phyloP scores from a whole-genome alignment of 2,113 vertebrate species.

The Bolborhynchus lineola region DNA sequence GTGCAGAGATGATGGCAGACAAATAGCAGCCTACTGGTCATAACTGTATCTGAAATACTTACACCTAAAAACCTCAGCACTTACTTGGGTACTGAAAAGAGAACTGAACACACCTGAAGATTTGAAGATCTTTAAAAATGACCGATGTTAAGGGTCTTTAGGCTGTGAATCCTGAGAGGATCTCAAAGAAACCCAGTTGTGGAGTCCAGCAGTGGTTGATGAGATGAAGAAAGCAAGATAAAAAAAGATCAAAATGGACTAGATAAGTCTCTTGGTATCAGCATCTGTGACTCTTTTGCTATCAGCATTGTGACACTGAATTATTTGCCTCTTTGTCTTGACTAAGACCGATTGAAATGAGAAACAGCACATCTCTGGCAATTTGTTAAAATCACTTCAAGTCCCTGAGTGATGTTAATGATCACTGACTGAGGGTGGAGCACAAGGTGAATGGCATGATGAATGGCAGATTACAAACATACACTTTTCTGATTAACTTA shows the following conservation, averaged over 20 bases:
- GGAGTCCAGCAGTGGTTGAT: background rate
- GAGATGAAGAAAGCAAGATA: slow-evolving; percentile 14
- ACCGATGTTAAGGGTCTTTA: background rate
- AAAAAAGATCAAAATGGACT: slow-evolving; percentile 19
- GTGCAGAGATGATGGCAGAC: background rate
- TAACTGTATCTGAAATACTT: background rate
- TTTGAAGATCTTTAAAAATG: background rate
- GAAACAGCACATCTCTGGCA: background rate
- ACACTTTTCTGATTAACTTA: background rate
- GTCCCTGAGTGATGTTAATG: background rate
- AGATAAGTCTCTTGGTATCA: slow-evolving; percentile 38
- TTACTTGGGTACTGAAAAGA: background rate
- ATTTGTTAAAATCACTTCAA: slow-evolving; percentile 9
- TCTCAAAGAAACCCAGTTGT: background rate
- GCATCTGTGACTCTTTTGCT: background rate
- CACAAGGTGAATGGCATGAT: background rate
- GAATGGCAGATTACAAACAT: background rate
- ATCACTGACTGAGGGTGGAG: background rate
- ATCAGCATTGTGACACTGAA: slow-evolving; percentile 12
- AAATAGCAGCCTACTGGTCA: background rate
- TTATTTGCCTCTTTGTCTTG: slow-evolving; percentile 16
- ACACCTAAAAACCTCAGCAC: background rate
- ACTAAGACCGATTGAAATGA: background rate
- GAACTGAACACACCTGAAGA: background rate
- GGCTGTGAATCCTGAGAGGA: background rate